Evolutionary conservation across 2,797 vertebrate species (phyloP).

Genomic region (Cuculus canorus): DNA sequence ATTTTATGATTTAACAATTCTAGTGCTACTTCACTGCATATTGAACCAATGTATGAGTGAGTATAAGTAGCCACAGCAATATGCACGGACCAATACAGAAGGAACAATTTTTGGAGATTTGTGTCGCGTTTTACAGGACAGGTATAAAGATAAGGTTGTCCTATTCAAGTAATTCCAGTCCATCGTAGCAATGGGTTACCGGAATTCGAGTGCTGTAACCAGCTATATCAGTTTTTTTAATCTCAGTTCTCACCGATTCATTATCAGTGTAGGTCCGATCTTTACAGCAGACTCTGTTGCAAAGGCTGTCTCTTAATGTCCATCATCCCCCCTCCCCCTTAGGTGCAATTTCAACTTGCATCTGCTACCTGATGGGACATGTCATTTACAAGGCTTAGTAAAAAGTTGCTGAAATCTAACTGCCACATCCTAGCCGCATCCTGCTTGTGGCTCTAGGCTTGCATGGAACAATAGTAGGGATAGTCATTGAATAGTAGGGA

Average conservation of each 20-base stretch:
- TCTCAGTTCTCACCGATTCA: background rate
- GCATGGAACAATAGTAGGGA: accelerated
- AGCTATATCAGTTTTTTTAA: accelerated
- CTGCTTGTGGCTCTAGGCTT: background rate
- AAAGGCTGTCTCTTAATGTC: background rate
- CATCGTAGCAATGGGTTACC: background rate
- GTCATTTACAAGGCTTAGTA: background rate
- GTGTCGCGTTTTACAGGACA: background rate
- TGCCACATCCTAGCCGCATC: background rate
- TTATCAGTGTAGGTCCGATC: background rate
- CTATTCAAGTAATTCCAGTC: background rate
- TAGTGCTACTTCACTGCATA: background rate
- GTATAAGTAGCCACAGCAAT: background rate
- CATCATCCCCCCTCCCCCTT: no score
- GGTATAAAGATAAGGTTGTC: background rate
- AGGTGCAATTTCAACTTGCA: background rate
- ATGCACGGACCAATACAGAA: background rate
- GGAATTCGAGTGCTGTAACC: background rate
- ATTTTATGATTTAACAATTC: background rate
- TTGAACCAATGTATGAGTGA: background rate
- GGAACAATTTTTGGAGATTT: background rate
- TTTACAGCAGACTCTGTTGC: background rate
- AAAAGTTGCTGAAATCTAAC: background rate
- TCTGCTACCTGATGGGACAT: background rate
- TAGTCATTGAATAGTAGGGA: no score